phyloP scores from a whole-genome alignment of 2,113 vertebrate genomes.

The Catharus minimus region DNA sequence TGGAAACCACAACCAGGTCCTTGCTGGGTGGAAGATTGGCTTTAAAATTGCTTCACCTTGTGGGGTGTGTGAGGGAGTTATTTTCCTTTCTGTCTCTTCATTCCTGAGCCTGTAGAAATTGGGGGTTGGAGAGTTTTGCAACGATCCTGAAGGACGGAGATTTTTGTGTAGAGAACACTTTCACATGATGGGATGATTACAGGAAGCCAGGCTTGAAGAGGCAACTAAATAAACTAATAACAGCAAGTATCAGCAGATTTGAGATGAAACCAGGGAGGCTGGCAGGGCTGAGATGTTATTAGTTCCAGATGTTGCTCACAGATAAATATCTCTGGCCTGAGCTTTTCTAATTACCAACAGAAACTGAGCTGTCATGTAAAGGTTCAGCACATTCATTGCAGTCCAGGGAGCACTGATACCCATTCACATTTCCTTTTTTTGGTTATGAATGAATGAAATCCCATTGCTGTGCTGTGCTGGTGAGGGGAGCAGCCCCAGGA shows the following conservation, averaged over 20 bases:
- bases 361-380: background rate
- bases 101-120: background rate
- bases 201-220: constrained; percentile 6
- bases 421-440: background rate
- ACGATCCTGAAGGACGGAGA: background rate
- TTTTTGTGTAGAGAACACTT: background rate
- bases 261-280: constrained; percentile 27
- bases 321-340: constrained; percentile 27
- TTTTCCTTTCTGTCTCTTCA: background rate
- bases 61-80: background rate
- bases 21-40: background rate
- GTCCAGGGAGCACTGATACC: background rate
- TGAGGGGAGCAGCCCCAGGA: background rate
- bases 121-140: background rate
- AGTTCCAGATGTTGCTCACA: constrained; percentile 11
- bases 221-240: constrained; percentile 18
- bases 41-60: constrained; percentile 21
- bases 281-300: background rate
- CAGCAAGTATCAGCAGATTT: constrained; percentile 34
- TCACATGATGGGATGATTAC: background rate
- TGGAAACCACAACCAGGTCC: background rate
- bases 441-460: background rate
- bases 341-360: constrained; percentile 27
- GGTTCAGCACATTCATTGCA: background rate
- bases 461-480: background rate